These are phyloP conservation scores for Cardiocondyla obscurior DNA, from an alignment of 1,140 invertebrate genomes.

Conservation along the genomic window DNA sequence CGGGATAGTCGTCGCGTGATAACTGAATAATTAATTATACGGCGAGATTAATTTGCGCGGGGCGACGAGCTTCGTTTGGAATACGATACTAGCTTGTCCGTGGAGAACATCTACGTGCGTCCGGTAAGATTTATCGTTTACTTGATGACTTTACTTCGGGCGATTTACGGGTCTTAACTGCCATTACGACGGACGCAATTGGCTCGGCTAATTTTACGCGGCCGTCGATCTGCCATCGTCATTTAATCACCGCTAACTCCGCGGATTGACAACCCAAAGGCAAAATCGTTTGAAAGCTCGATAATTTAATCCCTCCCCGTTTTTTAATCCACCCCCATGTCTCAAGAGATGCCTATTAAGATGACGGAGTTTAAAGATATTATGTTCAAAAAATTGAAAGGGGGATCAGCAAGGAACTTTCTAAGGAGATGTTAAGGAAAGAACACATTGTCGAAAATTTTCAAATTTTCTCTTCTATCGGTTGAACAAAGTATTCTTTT, in stretches of 20 bases:
- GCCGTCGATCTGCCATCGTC: background rate
- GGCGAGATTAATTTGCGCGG: slow-evolving; percentile 72
- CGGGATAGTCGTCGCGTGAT: slow-evolving; percentile 73
- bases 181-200: slow-evolving; percentile 36
- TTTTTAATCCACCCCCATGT: background rate
- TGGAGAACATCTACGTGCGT: slow-evolving; percentile 15
- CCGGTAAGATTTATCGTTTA: slow-evolving; percentile 66
- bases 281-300: slow-evolving; percentile 6
- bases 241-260: slow-evolving; percentile 37
- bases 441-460: background rate
- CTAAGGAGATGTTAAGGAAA: background rate
- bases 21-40: slow-evolving; percentile 80
- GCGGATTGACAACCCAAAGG: background rate
- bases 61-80: slow-evolving; percentile 60
- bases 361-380: background rate
- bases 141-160: slow-evolving; percentile 70
- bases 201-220: slow-evolving; percentile 32
- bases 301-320: background rate
- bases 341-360: background rate
- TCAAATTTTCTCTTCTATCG: background rate
- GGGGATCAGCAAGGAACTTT: background rate
- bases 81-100: slow-evolving; percentile 56
- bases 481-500: background rate
- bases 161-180: slow-evolving; percentile 62
- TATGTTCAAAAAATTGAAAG: slow-evolving; percentile 1